Percentiles rank a stretch among this genome's conserved stretches.
phyloP scores from a whole-genome alignment of 2,113 vertebrate species.

The Elephantulus edwardii region DNA sequence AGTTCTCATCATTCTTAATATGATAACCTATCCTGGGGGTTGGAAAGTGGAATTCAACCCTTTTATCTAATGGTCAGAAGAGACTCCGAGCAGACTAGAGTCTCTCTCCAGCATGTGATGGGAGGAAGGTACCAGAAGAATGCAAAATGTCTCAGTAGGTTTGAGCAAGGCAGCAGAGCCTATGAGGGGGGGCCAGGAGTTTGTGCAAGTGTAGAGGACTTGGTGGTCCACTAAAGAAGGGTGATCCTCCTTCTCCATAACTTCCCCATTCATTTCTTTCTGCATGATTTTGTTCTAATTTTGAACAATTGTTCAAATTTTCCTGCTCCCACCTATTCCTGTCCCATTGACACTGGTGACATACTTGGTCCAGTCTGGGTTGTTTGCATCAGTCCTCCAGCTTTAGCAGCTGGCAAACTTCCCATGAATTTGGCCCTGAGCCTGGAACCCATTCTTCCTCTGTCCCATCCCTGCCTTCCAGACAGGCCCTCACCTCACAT shows the following conservation, averaged over 20 bases:
- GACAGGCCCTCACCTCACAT: neutral
- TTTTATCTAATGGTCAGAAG: neutral
- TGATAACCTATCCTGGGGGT: neutral
- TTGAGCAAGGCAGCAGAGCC: too few relatives aligned
- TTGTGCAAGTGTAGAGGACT: accelerated
- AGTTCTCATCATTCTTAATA: neutral
- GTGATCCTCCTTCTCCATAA: neutral
- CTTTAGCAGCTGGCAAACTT: neutral
- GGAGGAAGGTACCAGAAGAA: accelerated
- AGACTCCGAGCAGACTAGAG: neutral
- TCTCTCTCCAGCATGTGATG: too few relatives aligned
- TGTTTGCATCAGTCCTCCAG: neutral
- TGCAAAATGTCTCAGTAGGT: neutral
- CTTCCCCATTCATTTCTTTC: neutral
- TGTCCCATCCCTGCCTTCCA: neutral
- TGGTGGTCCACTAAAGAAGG: too few relatives aligned
- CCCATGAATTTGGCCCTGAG: neutral
- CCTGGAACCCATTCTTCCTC: neutral
- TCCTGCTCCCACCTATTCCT: neutral
- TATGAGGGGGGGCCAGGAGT: too few relatives aligned
- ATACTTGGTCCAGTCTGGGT: neutral
- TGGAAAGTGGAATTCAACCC: neutral
- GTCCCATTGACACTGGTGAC: too few relatives aligned
- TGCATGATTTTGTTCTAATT: neutral
- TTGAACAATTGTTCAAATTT: neutral